phyloP scores from a whole-genome alignment of 2,113 vertebrate genomes.

The Lepus europaeus region DNA sequence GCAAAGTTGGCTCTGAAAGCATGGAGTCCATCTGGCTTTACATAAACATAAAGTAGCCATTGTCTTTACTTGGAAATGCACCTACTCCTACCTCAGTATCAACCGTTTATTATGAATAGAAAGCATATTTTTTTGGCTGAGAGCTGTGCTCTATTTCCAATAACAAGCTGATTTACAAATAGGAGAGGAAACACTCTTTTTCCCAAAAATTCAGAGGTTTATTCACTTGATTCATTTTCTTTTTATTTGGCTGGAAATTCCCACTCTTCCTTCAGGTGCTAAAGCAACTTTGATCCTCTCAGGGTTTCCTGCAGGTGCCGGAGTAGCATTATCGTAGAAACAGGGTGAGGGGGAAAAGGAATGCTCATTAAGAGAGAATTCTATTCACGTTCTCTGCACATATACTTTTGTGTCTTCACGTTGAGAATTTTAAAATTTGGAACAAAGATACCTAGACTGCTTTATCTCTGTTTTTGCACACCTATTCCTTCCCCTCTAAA shows the following conservation, averaged over 20 bases:
- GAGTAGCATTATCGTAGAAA: slow-evolving; percentile 77
- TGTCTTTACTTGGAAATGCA: neutral
- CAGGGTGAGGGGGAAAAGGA: slow-evolving; percentile 79
- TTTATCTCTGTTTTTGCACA: slow-evolving; percentile 78
- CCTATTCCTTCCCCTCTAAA: slow-evolving; percentile 53
- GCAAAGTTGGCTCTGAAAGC: neutral
- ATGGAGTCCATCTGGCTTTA: neutral
- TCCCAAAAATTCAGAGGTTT: slow-evolving; percentile 46
- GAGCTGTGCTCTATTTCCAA: neutral
- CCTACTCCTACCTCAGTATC: neutral
- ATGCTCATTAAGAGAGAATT: slow-evolving; percentile 83
- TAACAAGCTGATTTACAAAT: neutral
- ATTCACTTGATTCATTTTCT: neutral
- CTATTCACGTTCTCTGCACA: slow-evolving; percentile 75
- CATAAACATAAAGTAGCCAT: neutral
- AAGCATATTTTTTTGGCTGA: accelerated
- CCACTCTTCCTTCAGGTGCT: slow-evolving; percentile 62
- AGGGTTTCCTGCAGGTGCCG: slow-evolving; percentile 78
- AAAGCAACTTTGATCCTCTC: slow-evolving; percentile 81
- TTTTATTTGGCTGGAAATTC: neutral
- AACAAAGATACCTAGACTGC: slow-evolving; percentile 76
- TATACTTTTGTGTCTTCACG: slow-evolving; percentile 78
- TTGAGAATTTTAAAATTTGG: slow-evolving; percentile 77
- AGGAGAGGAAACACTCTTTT: neutral
- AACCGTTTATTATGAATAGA: neutral